Base-by-base conservation (phyloP, 2,888 invertebrate genomes). In the Rhabditophanes sp. region DNA sequence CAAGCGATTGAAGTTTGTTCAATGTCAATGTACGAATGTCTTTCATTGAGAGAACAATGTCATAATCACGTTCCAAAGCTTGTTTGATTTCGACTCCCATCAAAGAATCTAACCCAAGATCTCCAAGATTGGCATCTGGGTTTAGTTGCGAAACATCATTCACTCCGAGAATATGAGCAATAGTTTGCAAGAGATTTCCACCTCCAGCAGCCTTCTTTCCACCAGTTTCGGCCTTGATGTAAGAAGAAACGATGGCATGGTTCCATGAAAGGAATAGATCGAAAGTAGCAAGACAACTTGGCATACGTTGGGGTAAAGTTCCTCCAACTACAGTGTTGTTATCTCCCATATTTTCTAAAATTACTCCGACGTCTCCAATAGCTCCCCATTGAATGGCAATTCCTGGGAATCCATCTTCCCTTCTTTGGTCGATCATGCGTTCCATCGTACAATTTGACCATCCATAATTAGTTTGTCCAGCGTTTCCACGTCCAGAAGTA, bases 61-160 rank as follows among this genome's bases (percentile, higher is more conserved):
- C 88, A 69, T 80, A 87, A 45, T 69, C 69, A 42, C 70, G 53
- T 45, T 73, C 72, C 22, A 72, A 48, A 3, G 69, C 66, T 48
- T 72, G 71, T 46, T 90, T 90, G 63, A 96, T 85, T 73, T 96
- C 96, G 2, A 93, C 87, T 27, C 88, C 88, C 93, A 93, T 93
- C 49, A 96, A 71, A 2, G 90, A 90, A 67, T 96, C 93, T 78
- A 96, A 82, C 41, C 93, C 93, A 24, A 96, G 75, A 67, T 96
- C 93, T 18, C 84, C 83, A 28, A 96, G 71, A 25, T 78, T 79
- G 3, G 80, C 75, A 18, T 75, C 74, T 25, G 76, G 73, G 42
- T 81, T 76, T 19, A 88, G 74, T 42, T 79, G 78, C 50, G 75
- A 76, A 0, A 77, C 71, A 60, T 93, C 85, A 67, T 85, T 83